Evolutionary conservation across 2,888 invertebrate genomes (phyloP).

Genomic region (Chaetogeoica ovagalla): DNA sequence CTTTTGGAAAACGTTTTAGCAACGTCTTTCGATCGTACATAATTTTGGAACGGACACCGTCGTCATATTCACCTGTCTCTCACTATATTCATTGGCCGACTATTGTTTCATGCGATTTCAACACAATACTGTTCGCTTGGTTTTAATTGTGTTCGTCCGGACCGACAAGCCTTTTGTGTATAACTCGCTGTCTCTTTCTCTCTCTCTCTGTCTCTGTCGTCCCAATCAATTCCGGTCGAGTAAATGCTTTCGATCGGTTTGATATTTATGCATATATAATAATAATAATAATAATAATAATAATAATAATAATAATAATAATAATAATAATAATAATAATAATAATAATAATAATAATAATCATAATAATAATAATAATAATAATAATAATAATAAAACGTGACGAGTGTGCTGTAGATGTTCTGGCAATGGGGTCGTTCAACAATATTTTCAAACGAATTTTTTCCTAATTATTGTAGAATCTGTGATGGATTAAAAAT

Average conservation of each 20-base stretch:
- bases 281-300: constrained; percentile 6
- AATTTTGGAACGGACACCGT: neutral
- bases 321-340: too few relatives aligned
- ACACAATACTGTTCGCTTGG: constrained; percentile 4
- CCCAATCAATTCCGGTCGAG: constrained; percentile 45
- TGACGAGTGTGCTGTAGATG: too few relatives aligned
- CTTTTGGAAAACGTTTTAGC: constrained; percentile 7
- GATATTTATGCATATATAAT: constrained; percentile 28
- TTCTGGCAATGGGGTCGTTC: too few relatives aligned
- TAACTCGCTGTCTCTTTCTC: neutral
- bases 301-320: too few relatives aligned
- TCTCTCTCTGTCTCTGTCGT: neutral
- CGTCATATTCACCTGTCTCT: constrained; percentile 32
- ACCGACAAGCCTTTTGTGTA: constrained; percentile 42
- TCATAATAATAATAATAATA: too few relatives aligned
- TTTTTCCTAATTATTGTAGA: too few relatives aligned
- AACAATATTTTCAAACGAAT: too few relatives aligned
- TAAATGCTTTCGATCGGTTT: constrained; percentile 35
- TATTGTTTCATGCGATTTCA: constrained; percentile 46
- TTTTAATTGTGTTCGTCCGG: constrained; percentile 48
- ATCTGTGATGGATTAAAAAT: too few relatives aligned
- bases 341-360: too few relatives aligned
- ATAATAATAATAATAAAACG: too few relatives aligned
- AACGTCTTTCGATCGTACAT: neutral
- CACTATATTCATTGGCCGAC: neutral